Base-by-base conservation (phyloP, 1,140 invertebrate species). In the honey bee (Apis mellifera) region DNA sequence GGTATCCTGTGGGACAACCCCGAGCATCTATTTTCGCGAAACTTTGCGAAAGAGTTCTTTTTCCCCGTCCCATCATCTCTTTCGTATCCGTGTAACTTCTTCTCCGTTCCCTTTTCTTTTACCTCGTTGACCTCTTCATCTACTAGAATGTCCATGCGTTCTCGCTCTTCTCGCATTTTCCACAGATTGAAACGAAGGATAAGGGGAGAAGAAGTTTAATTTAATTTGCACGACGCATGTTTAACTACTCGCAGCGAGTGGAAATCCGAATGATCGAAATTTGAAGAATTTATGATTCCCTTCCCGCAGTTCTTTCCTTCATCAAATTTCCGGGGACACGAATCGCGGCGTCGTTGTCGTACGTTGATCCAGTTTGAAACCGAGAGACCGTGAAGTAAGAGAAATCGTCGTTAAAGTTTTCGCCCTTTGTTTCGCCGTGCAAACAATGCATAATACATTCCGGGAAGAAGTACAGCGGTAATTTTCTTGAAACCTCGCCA, bases 11-110 rank as follows among this genome's bases (percentile, higher is more conserved):
- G 86, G 86, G 77, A 87, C 78, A 66, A 42, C 70, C 80, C 70
- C 80, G 73, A 73, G 65, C 80, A 72, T 79, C 81, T 84, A 87
- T 87, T 88, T 87, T 83, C 70, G 77, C 83, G 75, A 70, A 85
- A 88, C 83, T 79, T 85, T 79, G 70, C 72, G 55, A 64, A 62
- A 62, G 55, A 84, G 80, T 71, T 48, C 19, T 12, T 5, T 7
- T 15, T 9, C 1, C 1, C 62, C 19, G 3, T 13, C 26, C 19
- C 26, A 19, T 19, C 9, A 9, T 42, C 19, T 21, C 19, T 21
- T 32, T 12, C 32, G 2, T 15, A 5, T 23, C 21, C n/a, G 3
- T 23, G 3, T 17, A 42, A 66, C 64, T 21, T 23, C 19, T 64
- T 64, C 23, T 54, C 7, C 13, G 13, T 5, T n/a, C 13, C 8